Base-by-base conservation (phyloP, 2,888 invertebrate genomes). In the Coremacera marginata region DNA sequence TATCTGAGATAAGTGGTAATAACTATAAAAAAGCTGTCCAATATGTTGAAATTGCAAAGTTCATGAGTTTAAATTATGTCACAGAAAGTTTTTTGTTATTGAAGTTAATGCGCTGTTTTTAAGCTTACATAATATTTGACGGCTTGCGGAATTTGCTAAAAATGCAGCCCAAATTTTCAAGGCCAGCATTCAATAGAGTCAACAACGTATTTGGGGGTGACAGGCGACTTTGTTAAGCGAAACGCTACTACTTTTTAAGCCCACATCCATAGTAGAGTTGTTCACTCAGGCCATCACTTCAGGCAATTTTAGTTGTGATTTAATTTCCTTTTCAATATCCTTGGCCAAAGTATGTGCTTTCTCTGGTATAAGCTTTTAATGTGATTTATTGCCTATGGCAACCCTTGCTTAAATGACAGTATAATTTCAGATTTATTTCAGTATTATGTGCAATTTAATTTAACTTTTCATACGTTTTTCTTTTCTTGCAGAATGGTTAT, bases 401-500 rank as follows among this genome's bases (percentile, higher is more conserved):
- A 79, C 79, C 67, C 63, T 16, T 27, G 16, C 37, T 25, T 44
- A 25, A 51, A 51, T n/a, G 34, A 51, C 31, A 19, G 11, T 27
- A 14, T 22, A 4, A 14, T 27, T 25, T 51, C 19, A n/a, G 25
- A 67, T 25, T 27, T n/a, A 27, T 25, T 68, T 68, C 8, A 51
- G 8, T 70, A 19, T 70, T 55, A 16, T 70, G 1, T 34, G 11
- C 8, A 8, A 16, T 22, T 55, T 19, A 19, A 19, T 34, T 8
- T 34, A 22, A 25, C 19, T 52, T 37, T 22, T 16, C 4, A 1
- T 51, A 25, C 27, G 8, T 77, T 73, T 4, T n/a, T n/a, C 27
- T 63, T 76, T 75, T 34, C 60, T 93, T 93, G 57, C 92, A 98
- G 98, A 98, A 98, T 92, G 98, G 98, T 81, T 98, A 98, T 89